Conservation (phyloP, 2,888 invertebrate species). For the Limnephilus marmoratus region DNA sequence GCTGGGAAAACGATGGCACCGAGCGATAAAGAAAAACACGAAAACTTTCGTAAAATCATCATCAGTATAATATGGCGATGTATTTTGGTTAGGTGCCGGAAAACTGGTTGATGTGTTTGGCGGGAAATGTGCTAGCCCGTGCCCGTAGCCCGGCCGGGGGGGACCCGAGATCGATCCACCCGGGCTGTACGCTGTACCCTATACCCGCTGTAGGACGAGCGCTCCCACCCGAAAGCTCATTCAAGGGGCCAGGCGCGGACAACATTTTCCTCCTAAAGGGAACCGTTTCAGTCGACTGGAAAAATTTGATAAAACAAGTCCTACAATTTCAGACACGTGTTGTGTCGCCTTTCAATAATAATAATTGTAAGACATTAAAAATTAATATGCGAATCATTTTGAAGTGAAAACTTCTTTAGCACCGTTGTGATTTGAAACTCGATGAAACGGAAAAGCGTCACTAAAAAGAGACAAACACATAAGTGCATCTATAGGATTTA, state of each 20-base stretch:
- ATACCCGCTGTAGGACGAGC: constrained; percentile 24
- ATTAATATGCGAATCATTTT: no score
- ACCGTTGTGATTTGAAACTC: no score
- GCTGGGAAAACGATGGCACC: background rate
- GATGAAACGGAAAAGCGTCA: no score
- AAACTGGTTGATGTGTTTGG: background rate
- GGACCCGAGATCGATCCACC: constrained; percentile 58
- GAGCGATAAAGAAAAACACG: background rate
- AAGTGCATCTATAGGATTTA: no score
- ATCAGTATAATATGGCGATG: background rate
- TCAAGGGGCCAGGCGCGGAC: constrained; percentile 30
- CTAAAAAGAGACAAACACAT: no score
- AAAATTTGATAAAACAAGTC: background rate
- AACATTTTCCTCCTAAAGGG: constrained; percentile 14
- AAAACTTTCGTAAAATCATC: background rate
- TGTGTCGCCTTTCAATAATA: background rate
- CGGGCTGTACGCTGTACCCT: constrained; percentile 23
- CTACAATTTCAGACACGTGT: background rate
- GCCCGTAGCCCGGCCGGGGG: constrained; percentile 50
- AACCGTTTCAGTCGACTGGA: background rate
- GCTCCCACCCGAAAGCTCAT: constrained; percentile 48
- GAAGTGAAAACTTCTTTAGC: no score
- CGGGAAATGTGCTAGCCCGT: constrained; percentile 1
- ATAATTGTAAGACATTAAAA: background rate
- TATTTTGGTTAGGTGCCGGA: background rate